Conservation (phyloP, 1,140 invertebrate species). For the Calycopis cecrops region DNA sequence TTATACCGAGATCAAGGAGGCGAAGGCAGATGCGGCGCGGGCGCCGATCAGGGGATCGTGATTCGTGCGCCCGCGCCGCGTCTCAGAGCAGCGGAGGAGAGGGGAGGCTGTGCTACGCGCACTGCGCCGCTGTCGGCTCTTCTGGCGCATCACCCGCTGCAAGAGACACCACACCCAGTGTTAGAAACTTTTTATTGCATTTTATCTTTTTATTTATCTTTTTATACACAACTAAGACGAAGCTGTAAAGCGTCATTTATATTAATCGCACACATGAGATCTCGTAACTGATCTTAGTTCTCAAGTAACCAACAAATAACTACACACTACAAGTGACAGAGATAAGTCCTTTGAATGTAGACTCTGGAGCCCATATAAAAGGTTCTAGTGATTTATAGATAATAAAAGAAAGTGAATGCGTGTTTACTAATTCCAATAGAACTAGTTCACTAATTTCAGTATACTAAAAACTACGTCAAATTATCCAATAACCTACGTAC, state of each 20-base stretch:
- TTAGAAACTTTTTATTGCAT: constrained; percentile 67
- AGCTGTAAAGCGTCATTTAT: constrained; percentile 37
- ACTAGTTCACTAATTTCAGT: too few species aligned
- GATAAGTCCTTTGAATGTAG: too few species aligned
- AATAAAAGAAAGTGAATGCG: too few species aligned
- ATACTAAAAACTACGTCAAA: too few species aligned
- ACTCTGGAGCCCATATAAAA: too few species aligned
- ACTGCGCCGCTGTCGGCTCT: constrained; percentile 74
- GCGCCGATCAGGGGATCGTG: constrained; percentile 28
- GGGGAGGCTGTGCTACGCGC: constrained; percentile 62
- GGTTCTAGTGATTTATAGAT: too few species aligned
- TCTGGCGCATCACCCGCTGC: constrained; percentile 70
- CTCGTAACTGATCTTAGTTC: constrained; percentile 23
- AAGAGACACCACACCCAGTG: constrained; percentile 75
- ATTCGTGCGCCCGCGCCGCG: constrained; percentile 53
- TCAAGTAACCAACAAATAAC: too few species aligned
- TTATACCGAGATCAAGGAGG: constrained; percentile 70
- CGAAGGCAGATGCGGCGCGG: constrained; percentile 54
- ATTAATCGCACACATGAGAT: constrained; percentile 25
- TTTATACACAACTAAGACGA: constrained; percentile 41
- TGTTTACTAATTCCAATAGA: too few species aligned
- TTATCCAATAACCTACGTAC: too few species aligned
- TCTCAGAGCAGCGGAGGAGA: constrained; percentile 33
- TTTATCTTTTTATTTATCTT: constrained; percentile 39
- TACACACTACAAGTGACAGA: background rate